Conservation (phyloP, 2,888 invertebrate genomes). For the Apocheima hispidaria region DNA sequence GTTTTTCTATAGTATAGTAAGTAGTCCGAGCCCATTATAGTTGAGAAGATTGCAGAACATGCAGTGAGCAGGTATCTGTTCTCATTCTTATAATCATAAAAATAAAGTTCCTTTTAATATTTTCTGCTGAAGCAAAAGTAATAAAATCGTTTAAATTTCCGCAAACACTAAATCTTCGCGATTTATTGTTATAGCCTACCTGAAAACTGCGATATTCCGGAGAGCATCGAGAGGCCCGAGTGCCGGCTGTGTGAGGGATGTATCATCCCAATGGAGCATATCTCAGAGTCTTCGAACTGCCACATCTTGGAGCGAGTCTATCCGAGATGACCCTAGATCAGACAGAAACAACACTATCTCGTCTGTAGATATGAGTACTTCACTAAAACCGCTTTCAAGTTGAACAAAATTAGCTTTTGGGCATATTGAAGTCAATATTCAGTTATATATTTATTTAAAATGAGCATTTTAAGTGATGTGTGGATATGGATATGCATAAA, state of each 20-base stretch:
- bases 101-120: conserved; percentile 3
- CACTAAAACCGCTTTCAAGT: conserved; percentile 17
- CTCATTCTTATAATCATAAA: neutral
- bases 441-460: conserved; percentile 63
- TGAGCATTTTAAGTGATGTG: conserved; percentile 70
- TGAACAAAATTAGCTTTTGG: conserved; percentile 1
- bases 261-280: conserved; percentile 94
- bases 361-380: conserved; percentile 11
- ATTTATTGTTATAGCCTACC: conserved; percentile 55
- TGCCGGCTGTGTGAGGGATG: conserved; percentile 89
- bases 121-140: conserved; percentile 19
- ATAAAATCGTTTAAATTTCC: conserved; percentile 35
- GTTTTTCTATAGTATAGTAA: too few relatives aligned
- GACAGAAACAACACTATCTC: conserved; percentile 12
- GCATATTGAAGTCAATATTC: conserved; percentile 45
- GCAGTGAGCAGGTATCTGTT: too few relatives aligned
- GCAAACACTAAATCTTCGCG: conserved; percentile 10
- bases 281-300: conserved; percentile 90
- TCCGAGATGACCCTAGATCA: conserved; percentile 13
- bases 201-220: conserved; percentile 79
- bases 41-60: too few relatives aligned
- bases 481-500: conserved; percentile 58
- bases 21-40: too few relatives aligned
- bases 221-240: conserved; percentile 88
- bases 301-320: conserved; percentile 79